Evolutionary conservation across 2,113 vertebrate genomes (phyloP).

Genomic region (Canis aureus): DNA sequence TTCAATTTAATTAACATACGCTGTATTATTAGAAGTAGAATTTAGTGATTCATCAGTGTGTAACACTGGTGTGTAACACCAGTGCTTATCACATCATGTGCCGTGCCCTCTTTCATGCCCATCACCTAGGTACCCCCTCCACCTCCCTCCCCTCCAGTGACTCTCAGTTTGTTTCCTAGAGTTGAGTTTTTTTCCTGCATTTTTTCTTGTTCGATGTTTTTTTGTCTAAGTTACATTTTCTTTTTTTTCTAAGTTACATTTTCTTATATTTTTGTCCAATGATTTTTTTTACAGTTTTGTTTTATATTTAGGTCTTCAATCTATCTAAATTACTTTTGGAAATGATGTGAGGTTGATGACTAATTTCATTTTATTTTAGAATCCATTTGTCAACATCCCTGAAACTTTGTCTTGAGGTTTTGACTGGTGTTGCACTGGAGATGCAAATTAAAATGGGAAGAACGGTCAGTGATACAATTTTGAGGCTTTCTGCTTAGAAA

Average conservation of each 20-base stretch:
- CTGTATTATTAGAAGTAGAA: background rate
- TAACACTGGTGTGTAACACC: no score
- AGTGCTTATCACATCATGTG: no score
- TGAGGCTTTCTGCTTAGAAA: background rate
- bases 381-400: background rate
- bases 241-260: background rate
- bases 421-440: rapidly evolving
- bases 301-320: background rate
- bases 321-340: background rate
- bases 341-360: background rate
- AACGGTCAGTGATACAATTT: rapidly evolving
- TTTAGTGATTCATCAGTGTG: background rate
- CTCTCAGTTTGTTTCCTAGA: background rate
- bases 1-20: background rate
- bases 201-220: background rate
- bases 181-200: background rate
- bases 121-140: no score
- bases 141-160: no score
- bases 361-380: background rate
- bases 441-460: rapidly evolving
- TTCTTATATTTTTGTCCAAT: background rate
- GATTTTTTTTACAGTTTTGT: background rate
- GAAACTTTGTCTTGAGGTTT: no score
- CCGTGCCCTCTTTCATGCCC: no score
- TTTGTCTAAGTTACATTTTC: background rate